These are phyloP conservation scores for Nephrotoma guestfalica DNA, from an alignment of 2,888 invertebrate species.

Conservation along the genomic window DNA sequence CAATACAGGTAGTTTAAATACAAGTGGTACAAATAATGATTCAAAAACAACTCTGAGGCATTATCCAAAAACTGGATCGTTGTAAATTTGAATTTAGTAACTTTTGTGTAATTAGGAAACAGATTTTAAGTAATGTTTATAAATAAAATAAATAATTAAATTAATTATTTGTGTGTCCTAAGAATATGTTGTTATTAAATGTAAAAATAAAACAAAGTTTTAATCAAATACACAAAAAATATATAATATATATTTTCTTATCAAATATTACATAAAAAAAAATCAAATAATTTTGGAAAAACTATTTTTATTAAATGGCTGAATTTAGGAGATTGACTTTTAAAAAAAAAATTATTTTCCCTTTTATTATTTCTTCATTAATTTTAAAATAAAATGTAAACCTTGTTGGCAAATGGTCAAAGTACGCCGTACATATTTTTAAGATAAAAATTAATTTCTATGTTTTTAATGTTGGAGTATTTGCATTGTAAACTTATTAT, in stretches of 20 bases:
- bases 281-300: neutral
- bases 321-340: neutral
- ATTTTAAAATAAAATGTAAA: neutral
- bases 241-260: neutral
- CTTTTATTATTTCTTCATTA: neutral
- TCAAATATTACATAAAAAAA: neutral
- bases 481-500: neutral
- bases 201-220: neutral
- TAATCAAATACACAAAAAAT: neutral
- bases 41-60: constrained; percentile 17
- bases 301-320: neutral
- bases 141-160: neutral
- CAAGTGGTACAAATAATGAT: constrained; percentile 11
- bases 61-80: constrained; percentile 31
- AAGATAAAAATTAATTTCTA: constrained; percentile 1
- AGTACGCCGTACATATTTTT: neutral
- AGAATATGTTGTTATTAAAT: neutral
- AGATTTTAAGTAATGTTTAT: neutral
- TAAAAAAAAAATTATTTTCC: neutral
- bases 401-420: neutral
- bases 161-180: constrained; percentile 2
- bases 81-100: constrained; percentile 19
- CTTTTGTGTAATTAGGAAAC: neutral
- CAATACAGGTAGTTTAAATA: neutral
- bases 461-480: constrained; percentile 6